A percentile compares a stretch with the other conserved stretches of the same genome.
These are phyloP conservation scores for Mystacides longicornis DNA, from an alignment of 2,888 invertebrate genomes.

Conservation along the genomic window DNA sequence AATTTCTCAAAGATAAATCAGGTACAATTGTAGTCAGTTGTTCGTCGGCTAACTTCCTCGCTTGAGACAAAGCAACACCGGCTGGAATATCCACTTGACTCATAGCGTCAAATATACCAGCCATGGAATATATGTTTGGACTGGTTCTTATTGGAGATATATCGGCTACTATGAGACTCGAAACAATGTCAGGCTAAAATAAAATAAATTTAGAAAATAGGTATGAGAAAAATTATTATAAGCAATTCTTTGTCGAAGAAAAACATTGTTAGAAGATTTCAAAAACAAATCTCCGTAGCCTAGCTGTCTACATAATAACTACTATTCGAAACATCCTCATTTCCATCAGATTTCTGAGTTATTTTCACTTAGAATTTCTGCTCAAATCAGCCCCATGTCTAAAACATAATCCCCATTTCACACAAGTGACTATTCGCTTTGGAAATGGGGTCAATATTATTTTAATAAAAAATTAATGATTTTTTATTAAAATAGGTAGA, in stretches of 20 bases:
- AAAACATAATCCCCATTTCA: no score
- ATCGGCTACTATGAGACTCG: slow-evolving; percentile 63
- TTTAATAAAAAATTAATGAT: no score
- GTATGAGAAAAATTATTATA: no score
- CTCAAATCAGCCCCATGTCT: no score
- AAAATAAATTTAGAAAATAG: neutral
- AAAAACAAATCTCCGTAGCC: neutral
- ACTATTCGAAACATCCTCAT: neutral
- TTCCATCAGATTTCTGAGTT: no score
- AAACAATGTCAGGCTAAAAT: slow-evolving; percentile 51
- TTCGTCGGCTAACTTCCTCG: slow-evolving; percentile 57
- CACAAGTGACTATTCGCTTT: no score
- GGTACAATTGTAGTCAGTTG: slow-evolving; percentile 53
- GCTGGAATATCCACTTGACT: slow-evolving; percentile 50
- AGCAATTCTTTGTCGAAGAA: no score
- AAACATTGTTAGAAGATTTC: no score
- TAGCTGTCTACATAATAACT: neutral
- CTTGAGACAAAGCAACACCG: slow-evolving; percentile 60
- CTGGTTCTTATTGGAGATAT: slow-evolving; percentile 61
- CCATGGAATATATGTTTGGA: slow-evolving; percentile 55
- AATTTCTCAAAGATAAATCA: slow-evolving; percentile 59
- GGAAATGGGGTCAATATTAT: no score
- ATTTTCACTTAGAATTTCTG: no score
- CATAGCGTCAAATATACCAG: slow-evolving; percentile 61
- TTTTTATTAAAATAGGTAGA: no score